Percentiles rank a stretch among this genome's conserved stretches.
These are phyloP conservation scores for Wasmannia auropunctata DNA, from an alignment of 1,140 invertebrate species.

Conservation along the genomic window DNA sequence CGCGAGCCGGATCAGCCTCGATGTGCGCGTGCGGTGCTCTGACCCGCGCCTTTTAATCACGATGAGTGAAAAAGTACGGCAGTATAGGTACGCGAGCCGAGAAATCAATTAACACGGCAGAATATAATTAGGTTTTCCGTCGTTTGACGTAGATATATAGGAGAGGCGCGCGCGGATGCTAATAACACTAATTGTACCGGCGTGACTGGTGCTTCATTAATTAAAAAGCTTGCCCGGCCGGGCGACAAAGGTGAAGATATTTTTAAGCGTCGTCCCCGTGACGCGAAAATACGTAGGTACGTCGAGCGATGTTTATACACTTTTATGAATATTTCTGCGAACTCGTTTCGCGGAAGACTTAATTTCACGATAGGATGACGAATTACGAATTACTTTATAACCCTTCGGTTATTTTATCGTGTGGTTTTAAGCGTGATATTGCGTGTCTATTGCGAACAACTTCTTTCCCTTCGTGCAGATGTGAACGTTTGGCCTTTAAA, in stretches of 20 bases:
- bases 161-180: slow-evolving; percentile 14
- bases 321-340: neutral
- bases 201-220: slow-evolving; percentile 19
- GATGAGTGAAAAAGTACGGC: slow-evolving; percentile 24
- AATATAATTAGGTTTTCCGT: slow-evolving; percentile 28
- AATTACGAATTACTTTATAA: neutral
- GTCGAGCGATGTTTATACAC: neutral
- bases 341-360: neutral
- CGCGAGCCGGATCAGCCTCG: neutral
- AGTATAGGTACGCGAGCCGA: neutral
- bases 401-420: neutral
- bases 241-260: neutral
- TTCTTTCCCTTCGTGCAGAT: neutral
- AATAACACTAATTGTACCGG: slow-evolving; percentile 22
- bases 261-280: neutral
- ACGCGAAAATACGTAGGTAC: neutral
- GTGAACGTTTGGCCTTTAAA: neutral
- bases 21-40: neutral
- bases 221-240: neutral
- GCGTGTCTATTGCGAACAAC: neutral
- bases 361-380: neutral
- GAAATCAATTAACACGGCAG: neutral
- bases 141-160: neutral
- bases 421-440: neutral
- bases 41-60: slow-evolving; percentile 35